These are phyloP conservation scores for Hycleus phaleratus DNA, from an alignment of 1,140 invertebrate genomes.

Conservation along the genomic window DNA sequence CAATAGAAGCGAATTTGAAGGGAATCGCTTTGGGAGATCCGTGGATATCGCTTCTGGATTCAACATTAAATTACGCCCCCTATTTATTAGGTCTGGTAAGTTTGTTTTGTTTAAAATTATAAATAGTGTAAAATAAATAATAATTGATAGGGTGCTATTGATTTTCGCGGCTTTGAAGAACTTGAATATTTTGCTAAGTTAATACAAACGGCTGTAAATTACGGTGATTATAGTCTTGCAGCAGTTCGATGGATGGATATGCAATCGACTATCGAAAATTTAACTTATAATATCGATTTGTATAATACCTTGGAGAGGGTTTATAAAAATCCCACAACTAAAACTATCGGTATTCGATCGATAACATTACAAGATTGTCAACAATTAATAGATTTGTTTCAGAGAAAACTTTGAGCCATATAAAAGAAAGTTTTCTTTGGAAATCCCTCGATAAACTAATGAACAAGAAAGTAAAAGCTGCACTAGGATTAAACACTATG, in stretches of 20 bases:
- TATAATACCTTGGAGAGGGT: no score
- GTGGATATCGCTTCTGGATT: slow-evolving; percentile 80
- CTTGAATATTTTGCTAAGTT: slow-evolving; percentile 46
- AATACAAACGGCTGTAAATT: slow-evolving; percentile 47
- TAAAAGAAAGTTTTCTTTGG: no score
- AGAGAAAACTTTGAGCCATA: slow-evolving; percentile 23
- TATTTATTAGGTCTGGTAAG: slow-evolving; percentile 63
- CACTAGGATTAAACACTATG: slow-evolving; percentile 54
- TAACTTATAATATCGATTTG: no score
- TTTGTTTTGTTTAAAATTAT: slow-evolving; percentile 12
- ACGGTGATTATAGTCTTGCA: slow-evolving; percentile 49
- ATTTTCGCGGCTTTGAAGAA: slow-evolving; percentile 48
- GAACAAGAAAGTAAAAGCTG: slow-evolving; percentile 59
- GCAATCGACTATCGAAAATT: no score
- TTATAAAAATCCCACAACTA: no score
- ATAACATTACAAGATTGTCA: no score
- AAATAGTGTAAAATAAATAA: background rate
- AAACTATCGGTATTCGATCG: no score
- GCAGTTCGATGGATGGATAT: slow-evolving; percentile 56
- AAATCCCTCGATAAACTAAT: slow-evolving; percentile 46
- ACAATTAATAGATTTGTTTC: no score
- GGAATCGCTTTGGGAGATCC: slow-evolving; percentile 77
- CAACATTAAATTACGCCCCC: slow-evolving; percentile 70
- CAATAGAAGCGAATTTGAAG: slow-evolving; percentile 61
- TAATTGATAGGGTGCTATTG: slow-evolving; percentile 50